Base-by-base conservation (phyloP, 2,113 vertebrate genomes). In the Etheostoma cragini region DNA sequence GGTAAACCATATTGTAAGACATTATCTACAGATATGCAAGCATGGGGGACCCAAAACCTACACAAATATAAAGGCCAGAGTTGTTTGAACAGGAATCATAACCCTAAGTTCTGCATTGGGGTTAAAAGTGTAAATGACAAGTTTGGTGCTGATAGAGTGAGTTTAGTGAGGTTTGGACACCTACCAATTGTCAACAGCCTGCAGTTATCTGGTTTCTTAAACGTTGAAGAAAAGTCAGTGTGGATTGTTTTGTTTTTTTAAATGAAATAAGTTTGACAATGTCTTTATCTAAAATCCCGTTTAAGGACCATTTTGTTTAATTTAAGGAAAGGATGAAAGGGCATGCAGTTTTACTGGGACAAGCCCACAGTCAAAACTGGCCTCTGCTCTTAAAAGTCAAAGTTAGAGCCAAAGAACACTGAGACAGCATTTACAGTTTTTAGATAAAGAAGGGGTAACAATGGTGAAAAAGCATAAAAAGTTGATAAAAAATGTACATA, bases 241-340 rank as follows among this genome's bases (percentile, higher is more conserved):
- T 50, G 19, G 26, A 65, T 52, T 24, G 3, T 30, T 24, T n/a
- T n/a, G n/a, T n/a, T n/a, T n/a, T n/a, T n/a, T n/a, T n/a, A n/a
- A n/a, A n/a, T n/a, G n/a, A n/a, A n/a, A n/a, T n/a, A n/a, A n/a
- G n/a, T n/a, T n/a, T n/a, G 3, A 72, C 33, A 70, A 42, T 26
- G n/a, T 15, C 54, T 64, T 76, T 21, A 38, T 66, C 53, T 45
- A 79, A 88, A 85, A 85, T 82, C 75, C 81, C 78, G 87, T 88
- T 84, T 79, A 52, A 80, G 82, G 83, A 87, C 57, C 80, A 69
- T 73, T 88, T 68, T 75, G 52, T 82, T 87, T 89, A 80, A 91
- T 88, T 85, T 91, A 85, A 79, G 80, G 75, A 79, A 82, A 67
- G 70, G 76, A 81, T 68, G 30, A 86, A 76, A 82, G 78, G 82